Evolutionary conservation across 2,888 invertebrate genomes (phyloP), one percentile per base, ranked within the genome.

Genomic region (Drosophila paranaensis): DNA sequence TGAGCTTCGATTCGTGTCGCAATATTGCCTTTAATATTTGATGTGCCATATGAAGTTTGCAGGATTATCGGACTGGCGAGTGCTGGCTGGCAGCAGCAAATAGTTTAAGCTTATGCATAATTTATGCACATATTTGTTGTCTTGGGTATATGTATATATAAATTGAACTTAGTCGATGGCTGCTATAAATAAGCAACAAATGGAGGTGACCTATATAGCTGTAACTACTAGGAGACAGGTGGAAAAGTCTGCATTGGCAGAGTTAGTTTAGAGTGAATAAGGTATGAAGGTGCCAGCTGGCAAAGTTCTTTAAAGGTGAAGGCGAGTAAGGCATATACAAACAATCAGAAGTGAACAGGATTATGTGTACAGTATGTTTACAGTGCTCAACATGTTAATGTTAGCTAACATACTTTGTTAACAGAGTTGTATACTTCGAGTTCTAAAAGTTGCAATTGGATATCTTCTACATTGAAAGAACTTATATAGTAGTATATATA

Each of bases 11-110:
- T 83, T 81, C 69, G 39, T 64, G 71, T 76, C 73, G 81, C 84
- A 84, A 77, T 81, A 70, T 81, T 66, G 51, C 65, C 70, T 71
- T 84, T 74, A 84, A 84, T 84, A 85, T 84, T 84, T 84, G 58
- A 84, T 84, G 67, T 55, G 14, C 48, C 25, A 10, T 40, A 30
- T 25, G 39, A 40, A 54, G 54, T 4, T 30, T 48, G 27, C 48
- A 20, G 20, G 10, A 20, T 16, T 20, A 11, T 27, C 51, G 48
- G 40, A 53, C 56, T 30, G 40, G 61, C 16, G 35, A 48, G 39
- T 13, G 48, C n/a, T 30, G 48, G 48, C n/a, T 30, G 48, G 5
- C 10, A 54, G 43, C 43, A 60, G 53, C 43, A 68, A 55, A 48
- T 74, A 56, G 16, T 57, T 56, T 9, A n/a, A 46, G 45, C 43